phyloP scores from a whole-genome alignment of 2,113 vertebrate genomes.

The Pagrus major region DNA sequence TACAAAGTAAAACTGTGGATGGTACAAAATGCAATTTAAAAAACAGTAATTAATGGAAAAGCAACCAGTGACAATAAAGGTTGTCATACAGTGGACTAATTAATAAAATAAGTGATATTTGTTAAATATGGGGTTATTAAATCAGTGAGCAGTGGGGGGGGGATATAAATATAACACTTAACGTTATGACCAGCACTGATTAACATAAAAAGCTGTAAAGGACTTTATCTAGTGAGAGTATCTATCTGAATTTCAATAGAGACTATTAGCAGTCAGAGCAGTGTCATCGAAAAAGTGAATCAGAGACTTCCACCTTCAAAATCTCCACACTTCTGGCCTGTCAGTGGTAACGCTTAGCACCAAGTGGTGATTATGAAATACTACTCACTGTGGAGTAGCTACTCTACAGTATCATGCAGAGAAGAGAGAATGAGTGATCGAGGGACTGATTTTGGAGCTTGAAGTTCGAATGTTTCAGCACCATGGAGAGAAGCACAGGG shows the following conservation, averaged over 20 bases:
- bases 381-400: constrained; percentile 5
- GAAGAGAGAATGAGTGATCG: constrained; percentile 17
- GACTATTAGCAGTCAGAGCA: background rate
- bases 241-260: background rate
- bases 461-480: constrained; percentile 45
- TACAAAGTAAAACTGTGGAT: background rate
- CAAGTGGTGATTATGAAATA: constrained; percentile 24
- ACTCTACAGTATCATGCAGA: constrained; percentile 5
- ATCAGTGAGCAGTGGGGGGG: background rate
- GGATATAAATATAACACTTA: background rate
- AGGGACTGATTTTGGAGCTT: constrained; percentile 23
- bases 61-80: background rate
- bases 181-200: background rate
- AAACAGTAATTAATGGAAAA: background rate
- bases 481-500: constrained; percentile 48
- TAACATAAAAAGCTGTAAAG: background rate
- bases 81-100: background rate
- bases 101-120: background rate
- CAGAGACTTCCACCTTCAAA: background rate
- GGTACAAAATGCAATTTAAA: background rate
- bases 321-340: background rate
- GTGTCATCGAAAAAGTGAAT: background rate
- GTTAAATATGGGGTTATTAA: background rate
- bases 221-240: background rate
- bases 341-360: constrained; percentile 4